phyloP scores from a whole-genome alignment of 2,888 invertebrate species.

The Litoditis marina region DNA sequence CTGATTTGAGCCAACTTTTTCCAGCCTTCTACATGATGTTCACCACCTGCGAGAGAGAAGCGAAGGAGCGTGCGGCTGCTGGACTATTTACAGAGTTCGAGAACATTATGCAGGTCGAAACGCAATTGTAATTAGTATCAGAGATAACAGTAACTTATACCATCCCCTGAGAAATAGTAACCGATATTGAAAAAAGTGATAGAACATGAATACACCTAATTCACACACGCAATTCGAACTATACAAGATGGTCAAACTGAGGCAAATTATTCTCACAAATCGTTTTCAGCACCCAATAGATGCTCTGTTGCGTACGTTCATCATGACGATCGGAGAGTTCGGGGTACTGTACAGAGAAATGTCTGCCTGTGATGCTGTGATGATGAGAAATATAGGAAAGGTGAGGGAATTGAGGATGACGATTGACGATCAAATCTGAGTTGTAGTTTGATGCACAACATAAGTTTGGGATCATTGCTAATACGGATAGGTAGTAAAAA shows the following conservation, averaged over 20 bases:
- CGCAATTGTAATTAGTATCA: no score
- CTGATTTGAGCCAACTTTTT: no score
- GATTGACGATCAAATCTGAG: no score
- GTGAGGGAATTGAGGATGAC: constrained; percentile 16
- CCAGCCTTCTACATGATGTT: constrained; percentile 78
- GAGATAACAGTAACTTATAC: no score
- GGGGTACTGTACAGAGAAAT: constrained; percentile 40
- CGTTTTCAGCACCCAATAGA: constrained; percentile 30
- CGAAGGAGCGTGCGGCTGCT: neutral
- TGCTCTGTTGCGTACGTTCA: constrained; percentile 80
- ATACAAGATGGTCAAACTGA: no score
- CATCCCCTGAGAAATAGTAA: no score
- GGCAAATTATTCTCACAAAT: constrained; percentile 25
- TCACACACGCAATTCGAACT: no score
- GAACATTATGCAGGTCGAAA: constrained; percentile 9
- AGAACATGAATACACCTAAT: no score
- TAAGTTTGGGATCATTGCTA: no score
- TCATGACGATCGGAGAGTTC: constrained; percentile 82
- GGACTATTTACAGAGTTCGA: constrained; percentile 13
- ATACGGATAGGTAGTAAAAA: no score
- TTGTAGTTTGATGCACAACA: no score
- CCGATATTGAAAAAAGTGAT: no score
- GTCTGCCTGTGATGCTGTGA: constrained; percentile 28
- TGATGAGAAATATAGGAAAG: constrained; percentile 40
- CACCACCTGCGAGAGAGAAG: constrained; percentile 68